Percentiles rank a stretch among this genome's conserved stretches.
These are phyloP conservation scores for Masnerella sp. DNA, from an alignment of 2,888 invertebrate genomes.

Conservation along the genomic window DNA sequence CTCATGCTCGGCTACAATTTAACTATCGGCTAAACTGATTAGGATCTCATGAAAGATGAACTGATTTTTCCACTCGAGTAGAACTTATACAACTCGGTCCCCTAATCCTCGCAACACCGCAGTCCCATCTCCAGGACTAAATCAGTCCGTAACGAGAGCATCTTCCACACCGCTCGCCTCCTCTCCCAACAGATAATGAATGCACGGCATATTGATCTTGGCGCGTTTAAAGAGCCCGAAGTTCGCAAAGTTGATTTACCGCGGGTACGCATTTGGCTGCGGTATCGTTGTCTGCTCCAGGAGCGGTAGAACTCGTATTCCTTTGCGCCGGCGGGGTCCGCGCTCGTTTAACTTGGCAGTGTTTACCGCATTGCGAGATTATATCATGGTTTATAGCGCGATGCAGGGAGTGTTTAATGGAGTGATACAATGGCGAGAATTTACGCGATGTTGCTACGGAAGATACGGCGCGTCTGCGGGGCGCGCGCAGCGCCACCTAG, in stretches of 20 bases:
- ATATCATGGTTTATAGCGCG: conserved; percentile 73
- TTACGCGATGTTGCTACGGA: conserved; percentile 52
- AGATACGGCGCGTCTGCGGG: conserved; percentile 57
- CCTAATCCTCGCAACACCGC: too few relatives aligned
- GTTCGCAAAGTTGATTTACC: conserved; percentile 37
- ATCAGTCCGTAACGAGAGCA: too few relatives aligned
- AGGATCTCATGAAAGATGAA: too few relatives aligned
- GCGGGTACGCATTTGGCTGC: conserved; percentile 31
- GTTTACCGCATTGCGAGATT: conserved; percentile 75
- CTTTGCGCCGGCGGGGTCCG: conserved; percentile 41
- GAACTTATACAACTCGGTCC: too few relatives aligned
- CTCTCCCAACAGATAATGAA: conserved; percentile 22
- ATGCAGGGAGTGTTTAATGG: conserved; percentile 75
- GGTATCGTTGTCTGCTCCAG: conserved; percentile 41
- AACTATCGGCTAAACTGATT: too few relatives aligned
- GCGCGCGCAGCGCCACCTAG: conserved; percentile 21
- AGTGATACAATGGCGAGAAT: conserved; percentile 70
- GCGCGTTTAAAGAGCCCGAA: conserved; percentile 27
- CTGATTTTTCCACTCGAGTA: too few relatives aligned
- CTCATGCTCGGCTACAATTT: too few relatives aligned
- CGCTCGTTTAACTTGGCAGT: conserved; percentile 71
- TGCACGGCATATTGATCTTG: conserved; percentile 41
- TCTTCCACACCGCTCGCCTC: too few relatives aligned
- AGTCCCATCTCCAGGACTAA: too few relatives aligned
- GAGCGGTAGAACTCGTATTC: conserved; percentile 42